Evolutionary conservation across 2,888 invertebrate species (phyloP).

Genomic region (Acanthoscelides obtectus): DNA sequence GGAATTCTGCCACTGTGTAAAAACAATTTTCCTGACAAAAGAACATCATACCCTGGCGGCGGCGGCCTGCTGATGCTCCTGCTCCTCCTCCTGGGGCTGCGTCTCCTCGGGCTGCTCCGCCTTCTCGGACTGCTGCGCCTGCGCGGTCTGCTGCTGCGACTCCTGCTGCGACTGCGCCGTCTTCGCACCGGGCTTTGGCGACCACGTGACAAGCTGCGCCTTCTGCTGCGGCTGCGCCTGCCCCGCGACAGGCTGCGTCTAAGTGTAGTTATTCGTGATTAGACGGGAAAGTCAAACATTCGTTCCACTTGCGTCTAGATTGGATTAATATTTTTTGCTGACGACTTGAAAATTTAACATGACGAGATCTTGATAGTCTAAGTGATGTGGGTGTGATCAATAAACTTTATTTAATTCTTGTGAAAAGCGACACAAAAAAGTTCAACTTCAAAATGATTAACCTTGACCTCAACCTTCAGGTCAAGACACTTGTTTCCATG

Average conservation of each 20-base stretch:
- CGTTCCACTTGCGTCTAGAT: no score
- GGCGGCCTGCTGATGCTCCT: constrained; percentile 37
- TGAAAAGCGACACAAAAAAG: no score
- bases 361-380: no score
- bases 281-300: no score
- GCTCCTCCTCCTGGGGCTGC: constrained; percentile 40
- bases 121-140: constrained; percentile 45
- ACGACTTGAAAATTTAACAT: no score
- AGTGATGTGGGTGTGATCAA: no score
- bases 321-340: no score
- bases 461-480: no score
- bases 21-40: not conserved
- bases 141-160: constrained; percentile 36
- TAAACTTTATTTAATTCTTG: no score
- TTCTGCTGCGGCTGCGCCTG: constrained; percentile 39
- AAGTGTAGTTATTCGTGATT: not conserved
- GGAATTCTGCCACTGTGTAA: not conserved
- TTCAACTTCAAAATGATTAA: no score
- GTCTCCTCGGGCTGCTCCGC: constrained; percentile 38
- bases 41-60: constrained; percentile 7
- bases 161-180: constrained; percentile 38
- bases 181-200: constrained; percentile 34
- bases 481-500: no score
- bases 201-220: constrained; percentile 33
- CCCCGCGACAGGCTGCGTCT: constrained; percentile 43